A percentile compares a stretch with the other conserved stretches of the same genome.
Evolutionary conservation across 1,140 invertebrate genomes (phyloP).

Genomic region (Euura lappo): DNA sequence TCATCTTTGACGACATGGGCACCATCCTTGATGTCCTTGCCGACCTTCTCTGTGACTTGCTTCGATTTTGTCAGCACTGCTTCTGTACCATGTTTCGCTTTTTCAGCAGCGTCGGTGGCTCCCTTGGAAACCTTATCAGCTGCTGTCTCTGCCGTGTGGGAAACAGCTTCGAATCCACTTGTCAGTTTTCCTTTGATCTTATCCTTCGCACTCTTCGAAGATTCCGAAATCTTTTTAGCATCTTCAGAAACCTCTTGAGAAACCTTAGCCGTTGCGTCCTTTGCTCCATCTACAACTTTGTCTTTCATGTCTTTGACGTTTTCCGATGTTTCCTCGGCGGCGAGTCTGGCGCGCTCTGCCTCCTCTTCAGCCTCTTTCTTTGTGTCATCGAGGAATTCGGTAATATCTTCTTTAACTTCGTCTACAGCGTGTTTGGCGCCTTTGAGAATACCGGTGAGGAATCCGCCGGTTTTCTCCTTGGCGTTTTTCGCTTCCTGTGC

Average conservation of each 20-base stretch:
- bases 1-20: not conserved
- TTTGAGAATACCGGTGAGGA: slow-evolving; percentile 5
- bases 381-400: slow-evolving; percentile 11
- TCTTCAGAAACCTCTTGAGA: slow-evolving; percentile 9
- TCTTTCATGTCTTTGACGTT: slow-evolving; percentile 23
- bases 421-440: not conserved
- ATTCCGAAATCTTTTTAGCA: not conserved
- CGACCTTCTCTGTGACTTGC: not conserved
- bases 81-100: not conserved
- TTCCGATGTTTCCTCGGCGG: slow-evolving; percentile 9
- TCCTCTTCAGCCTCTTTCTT: slow-evolving; percentile 12
- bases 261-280: not conserved
- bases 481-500: not conserved
- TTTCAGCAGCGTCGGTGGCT: not conserved
- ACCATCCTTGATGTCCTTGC: not conserved
- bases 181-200: slow-evolving; percentile 4
- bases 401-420: not conserved
- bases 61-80: not conserved
- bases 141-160: not conserved
- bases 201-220: slow-evolving; percentile 4
- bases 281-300: slow-evolving; percentile 3
- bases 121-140: not conserved
- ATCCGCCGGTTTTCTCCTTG: slow-evolving; percentile 10
- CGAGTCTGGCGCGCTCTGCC: not conserved
- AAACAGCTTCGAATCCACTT: not conserved